phyloP scores from a whole-genome alignment of 2,888 invertebrate genomes.

The Ametastegia equiseti region DNA sequence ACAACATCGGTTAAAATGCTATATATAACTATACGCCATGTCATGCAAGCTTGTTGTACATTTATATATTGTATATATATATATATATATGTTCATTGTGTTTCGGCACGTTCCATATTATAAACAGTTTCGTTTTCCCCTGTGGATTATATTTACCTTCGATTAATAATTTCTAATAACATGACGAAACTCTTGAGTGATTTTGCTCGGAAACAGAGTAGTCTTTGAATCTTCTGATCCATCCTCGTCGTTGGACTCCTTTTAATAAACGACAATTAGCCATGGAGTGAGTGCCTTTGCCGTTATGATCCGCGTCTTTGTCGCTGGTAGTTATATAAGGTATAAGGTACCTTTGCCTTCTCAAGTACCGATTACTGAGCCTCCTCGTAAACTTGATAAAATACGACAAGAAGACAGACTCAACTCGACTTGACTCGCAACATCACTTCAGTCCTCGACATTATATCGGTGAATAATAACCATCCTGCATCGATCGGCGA shows the following conservation, averaged over 20 bases:
- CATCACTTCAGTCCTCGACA: no score
- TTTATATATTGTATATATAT: no score
- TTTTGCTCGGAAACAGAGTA: conserved; percentile 18
- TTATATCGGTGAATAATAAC: no score
- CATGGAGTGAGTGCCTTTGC: conserved; percentile 47
- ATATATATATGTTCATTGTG: no score
- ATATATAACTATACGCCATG: no score
- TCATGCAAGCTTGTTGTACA: no score
- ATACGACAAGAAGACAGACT: conserved; percentile 60
- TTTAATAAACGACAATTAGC: conserved; percentile 74
- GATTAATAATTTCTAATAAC: conserved; percentile 45
- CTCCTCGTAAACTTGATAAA: conserved; percentile 68
- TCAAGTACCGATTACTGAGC: conserved; percentile 55
- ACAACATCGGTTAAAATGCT: background rate
- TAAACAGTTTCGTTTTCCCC: background rate
- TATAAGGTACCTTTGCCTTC: conserved; percentile 37
- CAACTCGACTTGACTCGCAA: no score
- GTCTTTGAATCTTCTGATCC: conserved; percentile 60
- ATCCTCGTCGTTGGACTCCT: conserved; percentile 58
- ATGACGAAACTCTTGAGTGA: background rate
- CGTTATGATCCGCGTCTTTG: conserved; percentile 30
- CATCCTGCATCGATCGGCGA: no score
- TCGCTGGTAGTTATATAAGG: no score
- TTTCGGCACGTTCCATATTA: no score
- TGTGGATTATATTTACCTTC: no score